These are phyloP conservation scores for Aldrovandia affinis DNA, from an alignment of 2,797 vertebrate species.

Conservation along the genomic window DNA sequence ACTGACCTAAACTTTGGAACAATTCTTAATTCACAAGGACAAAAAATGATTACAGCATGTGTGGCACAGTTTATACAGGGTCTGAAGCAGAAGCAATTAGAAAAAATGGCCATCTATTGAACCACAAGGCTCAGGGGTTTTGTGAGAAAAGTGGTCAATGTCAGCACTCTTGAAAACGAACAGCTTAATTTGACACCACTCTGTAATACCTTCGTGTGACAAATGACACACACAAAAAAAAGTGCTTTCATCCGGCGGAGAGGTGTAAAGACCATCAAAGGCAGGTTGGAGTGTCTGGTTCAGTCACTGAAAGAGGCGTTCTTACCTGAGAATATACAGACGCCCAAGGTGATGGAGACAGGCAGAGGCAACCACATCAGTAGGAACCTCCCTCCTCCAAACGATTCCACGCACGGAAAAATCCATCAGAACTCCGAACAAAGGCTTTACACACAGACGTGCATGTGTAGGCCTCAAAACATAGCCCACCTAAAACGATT, in stretches of 20 bases:
- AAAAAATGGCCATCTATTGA: neutral
- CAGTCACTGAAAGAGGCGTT: conserved; percentile 5
- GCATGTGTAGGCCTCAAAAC: neutral
- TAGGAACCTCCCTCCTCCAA: neutral
- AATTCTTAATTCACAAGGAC: too few relatives aligned
- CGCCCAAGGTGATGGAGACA: neutral
- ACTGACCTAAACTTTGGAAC: too few relatives aligned
- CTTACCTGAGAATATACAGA: neutral
- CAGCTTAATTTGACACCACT: neutral
- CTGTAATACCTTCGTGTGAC: neutral
- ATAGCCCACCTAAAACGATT: neutral
- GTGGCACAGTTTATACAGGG: neutral
- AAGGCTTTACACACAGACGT: neutral
- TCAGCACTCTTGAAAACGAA: neutral
- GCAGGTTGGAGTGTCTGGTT: neutral
- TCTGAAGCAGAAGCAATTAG: neutral
- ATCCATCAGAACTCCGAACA: neutral
- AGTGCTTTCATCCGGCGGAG: neutral
- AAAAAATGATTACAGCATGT: too few relatives aligned
- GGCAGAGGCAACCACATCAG: conserved; percentile 17
- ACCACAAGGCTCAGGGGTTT: neutral
- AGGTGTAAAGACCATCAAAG: conserved; percentile 22
- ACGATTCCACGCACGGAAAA: neutral
- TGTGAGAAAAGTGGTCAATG: neutral
- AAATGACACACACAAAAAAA: neutral